Evolutionary conservation across 2,797 vertebrate species (phyloP), one percentile per base, ranked within the genome.

Genomic region (Chiloscyllium punctatum): DNA sequence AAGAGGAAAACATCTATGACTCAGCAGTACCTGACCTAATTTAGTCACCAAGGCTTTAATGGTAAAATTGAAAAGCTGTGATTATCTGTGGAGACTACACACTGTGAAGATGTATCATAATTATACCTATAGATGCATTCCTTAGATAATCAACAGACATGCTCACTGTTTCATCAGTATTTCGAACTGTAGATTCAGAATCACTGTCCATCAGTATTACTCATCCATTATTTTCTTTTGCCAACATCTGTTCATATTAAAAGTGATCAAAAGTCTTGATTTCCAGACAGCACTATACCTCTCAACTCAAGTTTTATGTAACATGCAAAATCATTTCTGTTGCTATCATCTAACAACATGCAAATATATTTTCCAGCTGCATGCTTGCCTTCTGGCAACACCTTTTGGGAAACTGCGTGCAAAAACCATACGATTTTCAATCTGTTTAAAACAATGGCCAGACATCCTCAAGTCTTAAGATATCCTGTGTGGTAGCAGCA

Each of bases 51-150:
- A 94, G 92, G 66, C 92, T 72, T 71, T 94, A 69, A 94, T 72
- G 69, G 92, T 72, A 72, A 42, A 94, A 94, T 42, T 94, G 92
- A 94, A 71, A 69, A 94, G 68, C 92, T 94, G 92, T 94, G 92
- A 94, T 94, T 94, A 94, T 94, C 68, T 94, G 69, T 72, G n/a
- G 92, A 71, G 92, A 94, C 42, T 71, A 94, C 92, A 94, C 68
- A 94, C 91, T 94, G 91, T 48, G 91, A 94, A 69, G 66, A 94
- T 94, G 91, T 71, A 94, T 94, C 68, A 94, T 94, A 94, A 94
- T 94, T 94, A 94, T 94, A 94, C 68, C 92, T 94, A 72, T 71
- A 13, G 42, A 71, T 94, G 37, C 92, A 72, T 42, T 94, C 68
- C 68, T 72, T 94, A 91, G 92, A 72, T 94, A 71, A 72, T 94